These are phyloP conservation scores for Machimus atricapillus DNA, from an alignment of 2,888 invertebrate species.

Conservation along the genomic window DNA sequence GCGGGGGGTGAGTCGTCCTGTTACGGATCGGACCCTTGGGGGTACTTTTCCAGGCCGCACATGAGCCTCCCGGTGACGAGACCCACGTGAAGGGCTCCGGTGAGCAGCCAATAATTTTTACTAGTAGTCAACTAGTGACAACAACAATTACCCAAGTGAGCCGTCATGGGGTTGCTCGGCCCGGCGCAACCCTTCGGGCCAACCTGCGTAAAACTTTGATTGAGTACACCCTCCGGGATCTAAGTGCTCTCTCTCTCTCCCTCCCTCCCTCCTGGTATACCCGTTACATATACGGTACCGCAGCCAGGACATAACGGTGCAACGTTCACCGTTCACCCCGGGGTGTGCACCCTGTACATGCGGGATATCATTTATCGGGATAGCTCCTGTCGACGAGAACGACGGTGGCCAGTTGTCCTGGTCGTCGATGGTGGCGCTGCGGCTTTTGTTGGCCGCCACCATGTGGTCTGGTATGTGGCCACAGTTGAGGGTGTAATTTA, in stretches of 20 bases:
- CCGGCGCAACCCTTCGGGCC: not conserved
- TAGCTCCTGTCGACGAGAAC: not conserved
- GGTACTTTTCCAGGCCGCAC: not conserved
- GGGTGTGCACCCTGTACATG: conserved; percentile 38
- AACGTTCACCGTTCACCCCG: not conserved
- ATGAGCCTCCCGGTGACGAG: not conserved
- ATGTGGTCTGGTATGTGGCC: conserved; percentile 41
- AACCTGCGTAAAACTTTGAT: conserved; percentile 39
- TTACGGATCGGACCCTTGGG: conserved; percentile 4
- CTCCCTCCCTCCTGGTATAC: conserved; percentile 27
- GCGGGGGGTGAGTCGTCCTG: not conserved
- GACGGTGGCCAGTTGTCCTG: not conserved
- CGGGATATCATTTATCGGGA: conserved; percentile 13
- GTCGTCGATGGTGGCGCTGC: conserved; percentile 29
- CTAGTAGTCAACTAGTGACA: conserved; percentile 27
- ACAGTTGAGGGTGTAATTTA: conserved; percentile 46
- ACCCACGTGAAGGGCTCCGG: not conserved
- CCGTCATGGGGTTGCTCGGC: conserved; percentile 1
- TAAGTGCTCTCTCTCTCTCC: conserved; percentile 36
- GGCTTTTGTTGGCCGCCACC: conserved; percentile 38
- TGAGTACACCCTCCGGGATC: conserved; percentile 46
- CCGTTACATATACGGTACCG: not conserved
- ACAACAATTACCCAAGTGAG: conserved; percentile 11
- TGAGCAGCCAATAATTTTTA: conserved; percentile 13
- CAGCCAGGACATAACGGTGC: not conserved